phyloP scores from a whole-genome alignment of 2,888 invertebrate species.

The Argyresthia albistria region DNA sequence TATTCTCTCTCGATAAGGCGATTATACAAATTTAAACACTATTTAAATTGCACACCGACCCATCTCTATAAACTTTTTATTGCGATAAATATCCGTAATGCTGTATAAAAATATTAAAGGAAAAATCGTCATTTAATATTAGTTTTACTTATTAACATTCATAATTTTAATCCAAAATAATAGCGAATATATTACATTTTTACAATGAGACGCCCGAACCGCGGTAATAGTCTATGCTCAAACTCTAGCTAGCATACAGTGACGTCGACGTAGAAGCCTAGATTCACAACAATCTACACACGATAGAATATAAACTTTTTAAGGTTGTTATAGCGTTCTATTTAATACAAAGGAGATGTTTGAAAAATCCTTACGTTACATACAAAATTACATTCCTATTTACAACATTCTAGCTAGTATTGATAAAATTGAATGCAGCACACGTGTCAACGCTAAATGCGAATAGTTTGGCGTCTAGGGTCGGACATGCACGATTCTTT shows the following conservation, averaged over 20 bases:
- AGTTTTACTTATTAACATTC: conserved; percentile 63
- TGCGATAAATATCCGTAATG: conserved; percentile 69
- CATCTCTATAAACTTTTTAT: conserved; percentile 71
- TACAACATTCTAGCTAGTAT: conserved; percentile 58
- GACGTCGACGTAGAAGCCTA: conserved; percentile 53
- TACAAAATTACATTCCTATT: conserved; percentile 68
- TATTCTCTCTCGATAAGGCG: conserved; percentile 71
- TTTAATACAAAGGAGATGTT: conserved; percentile 64
- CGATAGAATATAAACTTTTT: conserved; percentile 54
- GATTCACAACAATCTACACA: conserved; percentile 65
- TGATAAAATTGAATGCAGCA: conserved; percentile 40
- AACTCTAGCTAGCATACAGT: conserved; percentile 60
- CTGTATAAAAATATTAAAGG: conserved; percentile 73
- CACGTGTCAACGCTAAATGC: conserved; percentile 43
- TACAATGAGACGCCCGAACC: conserved; percentile 61
- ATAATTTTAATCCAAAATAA: conserved; percentile 47
- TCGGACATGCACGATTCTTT: conserved; percentile 51
- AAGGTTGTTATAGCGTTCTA: conserved; percentile 56
- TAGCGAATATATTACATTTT: conserved; percentile 70
- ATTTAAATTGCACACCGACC: conserved; percentile 66
- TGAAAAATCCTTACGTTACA: conserved; percentile 60
- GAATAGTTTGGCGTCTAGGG: conserved; percentile 51
- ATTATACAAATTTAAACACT: conserved; percentile 64
- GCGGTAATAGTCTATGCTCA: conserved; percentile 17
- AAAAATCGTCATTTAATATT: conserved; percentile 46